Evolutionary conservation across 2,888 invertebrate genomes (phyloP), one percentile per base, ranked within the genome.

Genomic region (Stictocephala bisonia): DNA sequence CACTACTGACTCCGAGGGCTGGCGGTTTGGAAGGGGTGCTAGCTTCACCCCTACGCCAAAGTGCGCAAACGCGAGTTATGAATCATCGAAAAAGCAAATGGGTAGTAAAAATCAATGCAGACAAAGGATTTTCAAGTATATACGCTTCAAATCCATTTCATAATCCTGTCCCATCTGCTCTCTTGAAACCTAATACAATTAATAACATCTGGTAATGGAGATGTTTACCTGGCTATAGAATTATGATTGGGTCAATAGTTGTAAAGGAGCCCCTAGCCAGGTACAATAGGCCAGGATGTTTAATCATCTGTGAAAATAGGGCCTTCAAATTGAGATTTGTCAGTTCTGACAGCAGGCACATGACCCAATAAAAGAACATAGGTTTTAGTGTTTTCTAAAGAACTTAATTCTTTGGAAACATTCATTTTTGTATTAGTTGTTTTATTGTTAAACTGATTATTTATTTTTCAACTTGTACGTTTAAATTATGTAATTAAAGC

Each of bases 211-310:
- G 40, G 44, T 64, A 64, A 64, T 44, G 27, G 41, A 64, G 20
- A 44, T 64, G 64, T 64, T 64, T 64, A 64, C 64, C 64, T 26
- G 64, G 6, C 64, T 44, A 64, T 64, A 64, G 64, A 64, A 64
- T 41, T 64, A 64, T 64, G 64, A 64, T 40, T 40, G 64, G 27
- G 22, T 44, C 40, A 64, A 27, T 64, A 13, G 44, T 64, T 64
- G 24, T 64, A 64, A 44, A 64, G 44, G 64, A 64, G 41, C 64
- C 44, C 11, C 44, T 44, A 27, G 40, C 41, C 64, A 64, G 64
- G 64, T 64, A 64, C 40, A 64, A 64, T 64, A 15, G 35, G 44
- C 40, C 13, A 40, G 40, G 41, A 60, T 64, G 64, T 64, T 64
- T 44, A 24, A 64, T 64, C 64, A 64, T 24, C 64, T 40, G 40